Conservation (phyloP, 2,888 invertebrate genomes). For the Isotomurus palustris region DNA sequence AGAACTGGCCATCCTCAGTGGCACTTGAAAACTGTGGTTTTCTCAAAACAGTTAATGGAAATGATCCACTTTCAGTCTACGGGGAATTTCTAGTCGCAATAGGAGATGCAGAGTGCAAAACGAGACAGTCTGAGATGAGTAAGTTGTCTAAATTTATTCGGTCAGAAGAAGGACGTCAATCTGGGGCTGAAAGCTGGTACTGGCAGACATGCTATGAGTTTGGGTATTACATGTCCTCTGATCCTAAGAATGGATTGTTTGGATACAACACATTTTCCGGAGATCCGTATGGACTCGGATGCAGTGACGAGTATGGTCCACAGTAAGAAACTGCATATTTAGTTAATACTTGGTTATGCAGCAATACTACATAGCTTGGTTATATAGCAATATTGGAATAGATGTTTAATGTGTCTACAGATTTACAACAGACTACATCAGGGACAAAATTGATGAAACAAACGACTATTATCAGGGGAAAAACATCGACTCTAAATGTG, state of each 20-base stretch:
- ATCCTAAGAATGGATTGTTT: slow-evolving; percentile 51
- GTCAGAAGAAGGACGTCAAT: slow-evolving; percentile 15
- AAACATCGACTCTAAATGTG: slow-evolving; percentile 48
- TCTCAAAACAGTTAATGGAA: neutral
- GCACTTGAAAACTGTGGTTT: slow-evolving; percentile 8
- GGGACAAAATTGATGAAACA: slow-evolving; percentile 10
- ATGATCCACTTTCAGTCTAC: slow-evolving; percentile 11
- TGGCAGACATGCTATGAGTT: slow-evolving; percentile 57
- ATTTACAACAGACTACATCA: slow-evolving; percentile 22
- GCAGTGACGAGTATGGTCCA: slow-evolving; percentile 49
- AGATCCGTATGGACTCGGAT: slow-evolving; percentile 49
- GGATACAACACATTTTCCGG: slow-evolving; percentile 49
- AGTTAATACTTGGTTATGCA: neutral
- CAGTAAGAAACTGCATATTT: slow-evolving; percentile 36
- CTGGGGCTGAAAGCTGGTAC: slow-evolving; percentile 48
- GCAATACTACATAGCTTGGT: slow-evolving; percentile 49
- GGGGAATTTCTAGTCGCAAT: slow-evolving; percentile 18
- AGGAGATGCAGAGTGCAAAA: too few relatives aligned
- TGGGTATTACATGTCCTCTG: slow-evolving; percentile 54
- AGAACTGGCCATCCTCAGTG: slow-evolving; percentile 11
- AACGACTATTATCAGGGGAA: slow-evolving; percentile 49
- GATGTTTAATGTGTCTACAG: slow-evolving; percentile 2
- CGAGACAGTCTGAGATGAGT: too few relatives aligned
- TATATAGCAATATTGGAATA: slow-evolving; percentile 20
- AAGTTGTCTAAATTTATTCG: slow-evolving; percentile 13